Conservation (phyloP, 2,888 invertebrate genomes). For the Habroteleia sp. region DNA sequence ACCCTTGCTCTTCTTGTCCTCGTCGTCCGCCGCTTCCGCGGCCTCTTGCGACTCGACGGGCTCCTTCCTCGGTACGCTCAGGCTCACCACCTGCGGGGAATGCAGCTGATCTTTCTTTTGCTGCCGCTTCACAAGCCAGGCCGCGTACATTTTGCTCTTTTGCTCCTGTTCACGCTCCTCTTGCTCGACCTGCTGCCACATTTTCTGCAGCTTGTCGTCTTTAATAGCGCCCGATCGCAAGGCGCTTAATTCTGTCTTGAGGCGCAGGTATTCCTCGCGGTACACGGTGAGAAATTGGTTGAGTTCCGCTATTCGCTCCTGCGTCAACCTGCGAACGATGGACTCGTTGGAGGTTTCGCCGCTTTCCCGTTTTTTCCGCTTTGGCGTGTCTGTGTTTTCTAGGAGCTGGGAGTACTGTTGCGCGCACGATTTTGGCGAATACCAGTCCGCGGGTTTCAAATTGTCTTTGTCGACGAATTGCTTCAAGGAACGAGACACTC, state of each 20-base stretch:
- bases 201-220: slow-evolving; percentile 88
- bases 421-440: slow-evolving; percentile 94
- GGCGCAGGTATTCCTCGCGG: slow-evolving; percentile 87
- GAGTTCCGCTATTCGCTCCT: slow-evolving; percentile 90
- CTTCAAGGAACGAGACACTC: slow-evolving; percentile 90
- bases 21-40: slow-evolving; percentile 73
- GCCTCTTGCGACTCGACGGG: slow-evolving; percentile 68
- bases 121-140: slow-evolving; percentile 75
- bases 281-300: slow-evolving; percentile 87
- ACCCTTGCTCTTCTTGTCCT: slow-evolving; percentile 74
- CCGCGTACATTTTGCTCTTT: slow-evolving; percentile 83
- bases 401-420: slow-evolving; percentile 92
- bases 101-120: slow-evolving; percentile 73
- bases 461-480: slow-evolving; percentile 87
- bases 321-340: slow-evolving; percentile 88
- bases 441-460: slow-evolving; percentile 89
- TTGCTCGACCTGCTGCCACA: slow-evolving; percentile 87
- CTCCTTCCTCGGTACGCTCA: slow-evolving; percentile 69
- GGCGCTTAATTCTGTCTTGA: slow-evolving; percentile 85
- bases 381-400: slow-evolving; percentile 92
- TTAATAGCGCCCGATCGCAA: slow-evolving; percentile 83
- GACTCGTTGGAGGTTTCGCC: slow-evolving; percentile 90
- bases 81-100: slow-evolving; percentile 58
- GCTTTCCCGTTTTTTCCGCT: slow-evolving; percentile 89
- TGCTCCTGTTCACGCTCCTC: slow-evolving; percentile 87